These are phyloP conservation scores for Mobula birostris DNA, from an alignment of 2,113 vertebrate species.

Conservation along the genomic window DNA sequence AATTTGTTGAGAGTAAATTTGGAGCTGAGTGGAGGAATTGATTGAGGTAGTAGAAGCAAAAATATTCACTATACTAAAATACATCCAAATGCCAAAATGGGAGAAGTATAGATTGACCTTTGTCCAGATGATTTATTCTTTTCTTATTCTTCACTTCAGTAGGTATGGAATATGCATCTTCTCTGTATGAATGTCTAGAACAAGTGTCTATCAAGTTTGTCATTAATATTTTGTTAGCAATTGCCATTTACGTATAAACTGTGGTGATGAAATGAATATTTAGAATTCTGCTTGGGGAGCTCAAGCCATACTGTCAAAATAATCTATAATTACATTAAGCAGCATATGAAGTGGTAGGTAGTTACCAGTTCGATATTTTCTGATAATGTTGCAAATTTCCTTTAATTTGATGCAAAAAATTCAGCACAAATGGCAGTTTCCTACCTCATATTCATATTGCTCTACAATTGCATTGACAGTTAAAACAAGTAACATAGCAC, in stretches of 20 bases:
- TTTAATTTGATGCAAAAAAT: background rate
- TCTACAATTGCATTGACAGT: background rate
- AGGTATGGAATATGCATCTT: background rate
- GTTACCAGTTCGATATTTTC: background rate
- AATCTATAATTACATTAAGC: background rate
- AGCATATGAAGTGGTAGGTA: background rate
- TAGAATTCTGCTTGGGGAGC: background rate
- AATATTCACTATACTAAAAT: background rate
- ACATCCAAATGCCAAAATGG: background rate
- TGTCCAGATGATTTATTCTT: background rate
- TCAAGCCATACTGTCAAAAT: background rate
- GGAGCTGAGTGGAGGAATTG: background rate
- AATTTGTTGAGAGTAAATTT: background rate
- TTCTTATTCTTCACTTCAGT: background rate
- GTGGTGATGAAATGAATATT: background rate
- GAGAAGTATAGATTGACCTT: background rate
- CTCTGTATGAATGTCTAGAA: too few relatives aligned
- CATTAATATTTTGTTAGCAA: slow-evolving; percentile 9
- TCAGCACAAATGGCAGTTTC: background rate
- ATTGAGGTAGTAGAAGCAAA: background rate
- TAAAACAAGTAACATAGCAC: background rate
- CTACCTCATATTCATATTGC: background rate
- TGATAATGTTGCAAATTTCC: background rate
- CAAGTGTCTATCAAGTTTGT: background rate
- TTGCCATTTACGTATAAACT: background rate